Evolutionary conservation across 2,888 invertebrate species (phyloP).

Genomic region (Pherbina coryleti): DNA sequence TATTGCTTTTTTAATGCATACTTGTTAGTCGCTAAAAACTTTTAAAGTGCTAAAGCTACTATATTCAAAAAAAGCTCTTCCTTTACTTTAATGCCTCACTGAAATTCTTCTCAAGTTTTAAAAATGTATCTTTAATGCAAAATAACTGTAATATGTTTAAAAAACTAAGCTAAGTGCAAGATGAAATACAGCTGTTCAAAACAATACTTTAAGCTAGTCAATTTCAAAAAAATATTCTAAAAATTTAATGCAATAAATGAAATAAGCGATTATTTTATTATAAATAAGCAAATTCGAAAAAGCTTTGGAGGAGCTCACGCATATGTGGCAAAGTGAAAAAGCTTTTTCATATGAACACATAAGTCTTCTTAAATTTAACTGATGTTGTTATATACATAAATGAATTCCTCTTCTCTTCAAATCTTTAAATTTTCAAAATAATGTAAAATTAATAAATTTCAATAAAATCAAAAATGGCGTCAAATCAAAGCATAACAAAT

Average conservation of each 20-base stretch:
- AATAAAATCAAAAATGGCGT: no score
- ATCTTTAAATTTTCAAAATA: no score
- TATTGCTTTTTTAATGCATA: neutral
- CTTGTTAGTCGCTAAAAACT: neutral
- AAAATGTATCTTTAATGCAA: neutral
- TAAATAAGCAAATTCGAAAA: no score
- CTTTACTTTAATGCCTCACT: slow-evolving; percentile 58
- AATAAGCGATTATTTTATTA: neutral
- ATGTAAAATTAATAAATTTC: no score
- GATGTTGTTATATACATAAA: no score
- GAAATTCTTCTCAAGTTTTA: slow-evolving; percentile 61
- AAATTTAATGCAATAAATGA: neutral
- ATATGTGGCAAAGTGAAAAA: no score
- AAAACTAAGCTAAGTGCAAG: slow-evolving; percentile 12
- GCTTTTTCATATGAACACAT: no score
- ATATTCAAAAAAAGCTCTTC: neutral
- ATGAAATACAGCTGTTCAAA: neutral
- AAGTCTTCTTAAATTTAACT: no score
- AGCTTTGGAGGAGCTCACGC: no score
- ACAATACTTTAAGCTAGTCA: neutral
- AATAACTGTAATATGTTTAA: neutral
- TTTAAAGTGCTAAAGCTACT: neutral
- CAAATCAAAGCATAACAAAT: no score
- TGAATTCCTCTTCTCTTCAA: no score
- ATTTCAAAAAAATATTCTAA: neutral